Evolutionary conservation across 2,113 vertebrate genomes (phyloP).

Genomic region (Oceanites oceanicus): DNA sequence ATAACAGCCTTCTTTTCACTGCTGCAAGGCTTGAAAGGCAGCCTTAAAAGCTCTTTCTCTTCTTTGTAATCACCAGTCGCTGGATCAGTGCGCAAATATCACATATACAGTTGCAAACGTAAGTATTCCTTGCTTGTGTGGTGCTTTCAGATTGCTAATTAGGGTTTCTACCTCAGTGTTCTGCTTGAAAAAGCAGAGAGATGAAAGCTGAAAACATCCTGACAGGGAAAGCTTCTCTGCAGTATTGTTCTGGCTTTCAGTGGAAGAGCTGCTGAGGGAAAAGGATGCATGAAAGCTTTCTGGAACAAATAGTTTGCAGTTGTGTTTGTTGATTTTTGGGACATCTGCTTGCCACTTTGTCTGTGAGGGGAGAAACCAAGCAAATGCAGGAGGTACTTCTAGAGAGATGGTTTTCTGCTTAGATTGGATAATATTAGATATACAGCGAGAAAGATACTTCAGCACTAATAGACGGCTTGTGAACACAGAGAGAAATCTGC

Average conservation of each 20-base stretch:
- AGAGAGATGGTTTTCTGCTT: not conserved
- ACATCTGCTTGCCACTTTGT: not conserved
- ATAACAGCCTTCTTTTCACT: constrained; percentile 29
- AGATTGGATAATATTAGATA: not conserved
- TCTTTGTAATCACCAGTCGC: not conserved
- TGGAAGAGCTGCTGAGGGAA: not conserved
- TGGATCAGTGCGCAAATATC: constrained; percentile 43
- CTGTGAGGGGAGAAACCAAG: not conserved
- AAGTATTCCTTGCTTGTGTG: constrained; percentile 62
- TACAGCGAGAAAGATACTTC: not conserved
- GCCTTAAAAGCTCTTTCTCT: constrained; percentile 20
- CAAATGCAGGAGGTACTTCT: not conserved
- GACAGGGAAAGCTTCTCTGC: constrained; percentile 20
- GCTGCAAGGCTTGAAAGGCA: constrained; percentile 28
- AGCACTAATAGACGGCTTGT: not conserved
- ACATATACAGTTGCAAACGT: constrained; percentile 57
- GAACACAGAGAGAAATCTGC: not conserved
- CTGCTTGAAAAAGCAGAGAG: constrained; percentile 14
- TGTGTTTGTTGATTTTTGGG: not conserved
- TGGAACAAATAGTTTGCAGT: not conserved
- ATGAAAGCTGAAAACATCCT: constrained; percentile 47
- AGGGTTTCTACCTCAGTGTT: not conserved
- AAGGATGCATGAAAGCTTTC: not conserved
- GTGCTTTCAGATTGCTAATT: not conserved
- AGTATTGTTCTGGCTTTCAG: constrained; percentile 34